Evolutionary conservation across 2,888 invertebrate genomes (phyloP), one percentile per base, ranked within the genome.

Genomic region (Aporophyla lueneburgensis): DNA sequence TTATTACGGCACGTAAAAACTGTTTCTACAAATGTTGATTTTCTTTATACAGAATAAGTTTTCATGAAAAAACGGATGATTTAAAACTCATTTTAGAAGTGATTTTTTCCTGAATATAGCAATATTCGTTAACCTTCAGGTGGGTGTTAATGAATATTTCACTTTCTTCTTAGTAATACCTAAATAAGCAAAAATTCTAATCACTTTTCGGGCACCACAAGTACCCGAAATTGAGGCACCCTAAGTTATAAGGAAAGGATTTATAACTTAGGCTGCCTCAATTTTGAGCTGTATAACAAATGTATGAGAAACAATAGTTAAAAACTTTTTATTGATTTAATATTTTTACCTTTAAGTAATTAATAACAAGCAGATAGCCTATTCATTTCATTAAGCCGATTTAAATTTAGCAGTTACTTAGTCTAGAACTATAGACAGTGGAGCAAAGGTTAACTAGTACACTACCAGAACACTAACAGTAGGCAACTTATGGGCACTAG

Each of bases 401-500:
- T 21, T 14, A 0, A 61, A 53, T 24, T 46, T 46, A 53, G 24
- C 51, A 14, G 51, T 40, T 1, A 40, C 40, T 62, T 62, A 24
- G 33, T 21, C 21, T 2, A 33, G 33, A 33, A 33, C 33, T 33
- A n/a, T 46, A 51, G 33, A 33, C n/a, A 71, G 14, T 33, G 19
- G 7, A 61, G 24, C 9, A 74, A 65, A 27, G 74, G 74, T 43
- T 74, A 58, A 51, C 43, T 66, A 33, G 10, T 40, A 53, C 33
- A 63, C n/a, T n/a, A n/a, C n/a, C 16, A 56, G 33, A 14, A 77
- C 63, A 53, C 10, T 58, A 69, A 1, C 54, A 5, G 40, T 49
- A 33, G 14, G 46, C 71, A 78, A 61, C 68, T n/a, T n/a, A n/a
- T n/a, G n/a, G n/a, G n/a, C 59, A 67, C 56, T 27, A 24, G 53